Percentiles rank a stretch among this genome's conserved stretches.
Evolutionary conservation across 2,888 invertebrate genomes (phyloP).

Genomic region (Steinernema scapterisci): DNA sequence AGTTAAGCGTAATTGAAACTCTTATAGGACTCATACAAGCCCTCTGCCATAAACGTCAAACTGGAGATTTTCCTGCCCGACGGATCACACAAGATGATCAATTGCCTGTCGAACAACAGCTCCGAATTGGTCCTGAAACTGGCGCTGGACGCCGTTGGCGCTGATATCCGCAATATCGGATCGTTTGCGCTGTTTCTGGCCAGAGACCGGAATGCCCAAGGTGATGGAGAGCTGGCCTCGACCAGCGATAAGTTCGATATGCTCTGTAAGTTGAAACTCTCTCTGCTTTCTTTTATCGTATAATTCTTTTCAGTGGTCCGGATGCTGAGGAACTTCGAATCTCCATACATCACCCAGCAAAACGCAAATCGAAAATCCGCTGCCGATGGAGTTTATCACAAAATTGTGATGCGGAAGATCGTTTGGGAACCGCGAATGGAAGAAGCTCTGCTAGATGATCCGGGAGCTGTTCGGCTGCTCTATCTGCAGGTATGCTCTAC

Average conservation of each 20-base stretch:
- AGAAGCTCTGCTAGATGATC: slow-evolving; percentile 56
- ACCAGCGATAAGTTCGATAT: slow-evolving; percentile 30
- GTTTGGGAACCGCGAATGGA: slow-evolving; percentile 58
- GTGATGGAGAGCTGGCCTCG: slow-evolving; percentile 21
- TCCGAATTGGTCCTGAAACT: slow-evolving; percentile 70
- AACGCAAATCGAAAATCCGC: slow-evolving; percentile 48
- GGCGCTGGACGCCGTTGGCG: slow-evolving; percentile 78
- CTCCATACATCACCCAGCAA: slow-evolving; percentile 85
- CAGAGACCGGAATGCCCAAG: slow-evolving; percentile 18
- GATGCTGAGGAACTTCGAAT: slow-evolving; percentile 93
- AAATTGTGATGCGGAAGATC: slow-evolving; percentile 47
- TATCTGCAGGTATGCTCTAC: slow-evolving; percentile 50
- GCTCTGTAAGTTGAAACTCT: slow-evolving; percentile 34
- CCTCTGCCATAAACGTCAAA: slow-evolving; percentile 35
- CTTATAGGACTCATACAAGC: slow-evolving; percentile 43
- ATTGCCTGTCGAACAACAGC: slow-evolving; percentile 47
- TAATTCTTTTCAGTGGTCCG: slow-evolving; percentile 75
- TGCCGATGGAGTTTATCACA: slow-evolving; percentile 44
- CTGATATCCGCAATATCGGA: slow-evolving; percentile 80
- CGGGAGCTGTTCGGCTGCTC: slow-evolving; percentile 46
- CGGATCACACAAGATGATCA: slow-evolving; percentile 43
- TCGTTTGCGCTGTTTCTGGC: slow-evolving; percentile 90
- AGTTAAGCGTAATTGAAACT: neutral
- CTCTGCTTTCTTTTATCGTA: neutral
- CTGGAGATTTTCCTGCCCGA: slow-evolving; percentile 47